Percentiles rank a stretch among this genome's conserved stretches.
Conservation (phyloP, 1,140 invertebrate genomes). For the Goniozus legneri region DNA sequence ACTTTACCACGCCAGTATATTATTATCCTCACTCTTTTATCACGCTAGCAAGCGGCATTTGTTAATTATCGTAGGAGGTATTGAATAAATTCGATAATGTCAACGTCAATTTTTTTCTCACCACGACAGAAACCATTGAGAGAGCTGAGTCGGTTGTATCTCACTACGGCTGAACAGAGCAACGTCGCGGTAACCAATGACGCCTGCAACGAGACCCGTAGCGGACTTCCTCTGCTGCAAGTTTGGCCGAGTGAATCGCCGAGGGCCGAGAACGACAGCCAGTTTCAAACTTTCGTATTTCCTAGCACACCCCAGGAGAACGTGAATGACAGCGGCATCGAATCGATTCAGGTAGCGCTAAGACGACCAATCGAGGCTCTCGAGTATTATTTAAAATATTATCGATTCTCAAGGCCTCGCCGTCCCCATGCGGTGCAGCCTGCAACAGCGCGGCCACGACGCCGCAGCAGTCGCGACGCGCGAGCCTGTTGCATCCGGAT, state of each 20-base stretch:
- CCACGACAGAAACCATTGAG: constrained; percentile 57
- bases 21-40: neutral
- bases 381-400: constrained; percentile 5
- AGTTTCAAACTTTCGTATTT: constrained; percentile 66
- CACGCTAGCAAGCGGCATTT: neutral
- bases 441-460: constrained; percentile 41
- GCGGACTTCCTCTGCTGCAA: constrained; percentile 60
- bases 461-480: constrained; percentile 54
- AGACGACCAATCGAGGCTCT: too few relatives aligned
- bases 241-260: constrained; percentile 69
- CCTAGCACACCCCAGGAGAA: constrained; percentile 43
- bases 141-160: constrained; percentile 56
- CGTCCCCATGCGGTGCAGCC: constrained; percentile 54
- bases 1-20: neutral
- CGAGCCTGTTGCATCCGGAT: constrained; percentile 66
- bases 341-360: constrained; percentile 61
- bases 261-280: constrained; percentile 64
- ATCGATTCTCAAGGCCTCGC: constrained; percentile 55
- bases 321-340: constrained; percentile 59
- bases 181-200: constrained; percentile 41
- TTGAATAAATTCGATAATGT: neutral
- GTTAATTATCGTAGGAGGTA: neutral
- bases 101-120: too few relatives aligned
- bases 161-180: constrained; percentile 51
- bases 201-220: constrained; percentile 37